Evolutionary conservation across 2,113 vertebrate species (phyloP), one percentile per base, ranked within the genome.

Genomic region (Callocephalon fimbriatum): DNA sequence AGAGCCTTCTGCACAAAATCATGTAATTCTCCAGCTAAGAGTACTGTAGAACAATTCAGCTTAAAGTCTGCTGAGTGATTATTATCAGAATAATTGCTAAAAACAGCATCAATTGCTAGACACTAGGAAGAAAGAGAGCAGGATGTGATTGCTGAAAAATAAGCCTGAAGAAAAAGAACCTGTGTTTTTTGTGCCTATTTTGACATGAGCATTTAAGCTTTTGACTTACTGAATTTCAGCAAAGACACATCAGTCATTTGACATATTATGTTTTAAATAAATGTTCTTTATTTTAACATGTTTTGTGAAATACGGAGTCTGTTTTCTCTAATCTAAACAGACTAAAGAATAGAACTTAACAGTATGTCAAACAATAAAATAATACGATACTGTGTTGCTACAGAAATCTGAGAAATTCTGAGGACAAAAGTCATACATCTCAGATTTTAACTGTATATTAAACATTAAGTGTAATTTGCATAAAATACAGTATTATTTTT

Each of bases 21-120:
- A 66, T 27, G 32, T 19, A 77, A 50, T 82, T 88, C 53, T 80
- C 42, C 37, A 63, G 22, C 48, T 78, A 78, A 58, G 45, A 88
- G 40, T 29, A 80, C 26, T 58, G 37, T 18, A 61, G 21, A 94
- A 73, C 26, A 90, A 88, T 45, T 82, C 70, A 79, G 32, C 70
- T 67, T 56, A 63, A 84, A 44, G 62, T 85, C 75, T 67, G 42
- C 47, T 29, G 42, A 90, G 67, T 56, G 88, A 90, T 70, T 90
- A 88, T 73, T 93, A 92, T 31, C 88, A 74, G 85, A 93, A 74
- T 35, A 83, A 90, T 86, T 92, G 77, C 93, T 93, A 93, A 96
- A 94, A 81, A 95, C 77, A 95, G 56, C 27, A 79, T 21, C 44
- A 73, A 73, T 76, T 82, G 66, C 58, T 77, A 62, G 47, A 63